These are phyloP conservation scores for Heteractis magnifica DNA, from an alignment of 92 coral and sea anemone species.

Conservation along the genomic window DNA sequence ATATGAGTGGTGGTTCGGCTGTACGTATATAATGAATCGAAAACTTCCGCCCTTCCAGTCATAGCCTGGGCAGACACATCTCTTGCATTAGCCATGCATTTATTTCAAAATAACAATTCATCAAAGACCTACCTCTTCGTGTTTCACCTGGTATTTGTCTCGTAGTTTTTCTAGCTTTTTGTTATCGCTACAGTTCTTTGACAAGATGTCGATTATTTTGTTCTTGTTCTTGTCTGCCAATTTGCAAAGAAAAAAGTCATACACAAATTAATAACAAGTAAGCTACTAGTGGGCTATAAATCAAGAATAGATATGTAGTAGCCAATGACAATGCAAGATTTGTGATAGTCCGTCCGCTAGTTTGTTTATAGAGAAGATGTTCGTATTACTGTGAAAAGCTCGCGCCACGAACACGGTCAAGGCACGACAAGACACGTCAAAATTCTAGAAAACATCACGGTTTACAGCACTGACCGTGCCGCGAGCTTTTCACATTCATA, in stretches of 20 bases:
- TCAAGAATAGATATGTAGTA: not conserved
- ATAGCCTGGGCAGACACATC: not conserved
- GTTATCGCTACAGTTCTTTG: constrained; percentile 65
- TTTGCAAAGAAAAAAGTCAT: not conserved
- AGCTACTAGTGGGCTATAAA: not conserved
- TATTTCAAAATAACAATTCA: not conserved
- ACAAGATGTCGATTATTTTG: constrained; percentile 67
- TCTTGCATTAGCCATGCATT: not conserved
- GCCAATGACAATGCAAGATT: too few relatives aligned
- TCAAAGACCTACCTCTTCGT: constrained; percentile 55
- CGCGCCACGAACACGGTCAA: too few relatives aligned
- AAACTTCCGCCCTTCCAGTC: not conserved
- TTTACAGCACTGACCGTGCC: too few relatives aligned
- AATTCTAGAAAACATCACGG: not conserved
- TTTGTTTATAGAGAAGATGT: too few relatives aligned
- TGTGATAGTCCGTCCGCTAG: too few relatives aligned
- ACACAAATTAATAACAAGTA: not conserved
- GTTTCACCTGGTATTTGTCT: constrained; percentile 61
- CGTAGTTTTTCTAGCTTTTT: constrained; percentile 51
- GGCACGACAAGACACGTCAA: too few relatives aligned
- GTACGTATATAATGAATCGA: too few relatives aligned
- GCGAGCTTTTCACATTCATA: too few relatives aligned
- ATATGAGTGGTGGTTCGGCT: too few relatives aligned
- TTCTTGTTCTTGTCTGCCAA: constrained; percentile 64
- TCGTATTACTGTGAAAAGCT: too few relatives aligned